These are phyloP conservation scores for Acrobasis repandana DNA, from an alignment of 2,888 invertebrate species.

Conservation along the genomic window DNA sequence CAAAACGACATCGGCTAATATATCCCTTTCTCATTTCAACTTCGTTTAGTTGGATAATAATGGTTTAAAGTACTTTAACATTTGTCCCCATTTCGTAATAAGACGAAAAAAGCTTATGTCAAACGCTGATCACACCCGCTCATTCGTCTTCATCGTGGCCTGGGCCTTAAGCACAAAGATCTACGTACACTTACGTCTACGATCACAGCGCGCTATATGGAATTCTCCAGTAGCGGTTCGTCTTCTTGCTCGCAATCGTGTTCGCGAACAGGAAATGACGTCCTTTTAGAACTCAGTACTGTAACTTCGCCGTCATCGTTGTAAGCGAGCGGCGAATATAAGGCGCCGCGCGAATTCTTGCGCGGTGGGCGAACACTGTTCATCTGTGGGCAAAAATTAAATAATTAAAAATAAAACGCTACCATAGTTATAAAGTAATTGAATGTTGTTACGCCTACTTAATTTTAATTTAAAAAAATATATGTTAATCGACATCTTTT, in stretches of 20 bases:
- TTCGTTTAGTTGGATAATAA: no score
- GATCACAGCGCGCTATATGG: conserved; percentile 71
- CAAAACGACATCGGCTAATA: no score
- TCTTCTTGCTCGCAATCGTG: conserved; percentile 45
- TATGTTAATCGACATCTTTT: no score
- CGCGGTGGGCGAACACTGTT: conserved; percentile 40
- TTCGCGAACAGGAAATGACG: conserved; percentile 40
- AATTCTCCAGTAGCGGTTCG: conserved; percentile 67
- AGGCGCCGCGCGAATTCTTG: conserved; percentile 47
- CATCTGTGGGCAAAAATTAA: conserved; percentile 35
- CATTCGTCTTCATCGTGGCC: no score
- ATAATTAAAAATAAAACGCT: background rate
- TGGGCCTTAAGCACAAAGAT: conserved; percentile 11
- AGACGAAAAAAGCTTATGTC: no score
- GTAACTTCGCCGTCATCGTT: conserved; percentile 65
- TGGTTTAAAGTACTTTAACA: no score
- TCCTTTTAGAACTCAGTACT: conserved; percentile 47
- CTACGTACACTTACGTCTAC: conserved; percentile 50
- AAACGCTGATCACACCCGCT: no score
- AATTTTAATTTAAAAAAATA: no score
- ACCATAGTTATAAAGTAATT: no score
- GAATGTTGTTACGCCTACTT: no score
- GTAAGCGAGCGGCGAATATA: conserved; percentile 66
- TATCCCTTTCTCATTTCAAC: no score
- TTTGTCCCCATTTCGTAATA: no score